phyloP scores from a whole-genome alignment of 37 sponge, comb jelly and placozoan species.

The Spongilla lacustris region DNA sequence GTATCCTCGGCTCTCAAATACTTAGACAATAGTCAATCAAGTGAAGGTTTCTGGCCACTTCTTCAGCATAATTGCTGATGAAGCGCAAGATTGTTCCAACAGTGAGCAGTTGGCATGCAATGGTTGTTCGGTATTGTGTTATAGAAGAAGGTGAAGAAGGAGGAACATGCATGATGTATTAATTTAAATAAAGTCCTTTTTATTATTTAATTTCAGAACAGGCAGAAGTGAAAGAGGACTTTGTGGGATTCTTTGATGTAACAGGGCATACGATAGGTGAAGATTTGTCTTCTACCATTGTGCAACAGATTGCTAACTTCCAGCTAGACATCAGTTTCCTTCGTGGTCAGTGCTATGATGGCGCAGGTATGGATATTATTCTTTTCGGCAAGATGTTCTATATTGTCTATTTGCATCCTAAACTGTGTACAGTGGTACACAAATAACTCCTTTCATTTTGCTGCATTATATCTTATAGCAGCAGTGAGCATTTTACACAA shows the following conservation, averaged over 20 bases:
- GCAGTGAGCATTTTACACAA: too few species aligned
- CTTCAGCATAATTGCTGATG: slow-evolving; percentile 61
- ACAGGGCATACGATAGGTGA: slow-evolving; percentile 53
- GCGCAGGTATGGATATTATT: slow-evolving; percentile 49
- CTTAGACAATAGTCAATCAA: slow-evolving; percentile 19
- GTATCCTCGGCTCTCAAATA: slow-evolving; percentile 38
- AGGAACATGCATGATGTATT: too few species aligned
- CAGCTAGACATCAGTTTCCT: slow-evolving; percentile 55
- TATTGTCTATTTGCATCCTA: too few species aligned
- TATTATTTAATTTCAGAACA: slow-evolving; percentile 53
- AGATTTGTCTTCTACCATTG: slow-evolving; percentile 58
- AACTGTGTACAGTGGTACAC: too few species aligned
- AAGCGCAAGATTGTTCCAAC: slow-evolving; percentile 72
- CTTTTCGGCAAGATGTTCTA: not conserved
- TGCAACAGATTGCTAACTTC: slow-evolving; percentile 8
- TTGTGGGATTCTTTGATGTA: slow-evolving; percentile 50
- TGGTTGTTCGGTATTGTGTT: not conserved
- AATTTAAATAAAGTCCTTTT: not conserved
- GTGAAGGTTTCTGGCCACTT: slow-evolving; percentile 31
- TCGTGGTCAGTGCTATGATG: slow-evolving; percentile 82
- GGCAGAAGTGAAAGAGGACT: slow-evolving; percentile 46
- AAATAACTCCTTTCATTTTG: too few species aligned
- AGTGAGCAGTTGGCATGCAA: slow-evolving; percentile 39
- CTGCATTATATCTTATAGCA: too few species aligned
- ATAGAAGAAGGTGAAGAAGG: not conserved